Evolutionary conservation across 2,797 vertebrate species (phyloP).

Genomic region (Lepilemur ruficaudatus): DNA sequence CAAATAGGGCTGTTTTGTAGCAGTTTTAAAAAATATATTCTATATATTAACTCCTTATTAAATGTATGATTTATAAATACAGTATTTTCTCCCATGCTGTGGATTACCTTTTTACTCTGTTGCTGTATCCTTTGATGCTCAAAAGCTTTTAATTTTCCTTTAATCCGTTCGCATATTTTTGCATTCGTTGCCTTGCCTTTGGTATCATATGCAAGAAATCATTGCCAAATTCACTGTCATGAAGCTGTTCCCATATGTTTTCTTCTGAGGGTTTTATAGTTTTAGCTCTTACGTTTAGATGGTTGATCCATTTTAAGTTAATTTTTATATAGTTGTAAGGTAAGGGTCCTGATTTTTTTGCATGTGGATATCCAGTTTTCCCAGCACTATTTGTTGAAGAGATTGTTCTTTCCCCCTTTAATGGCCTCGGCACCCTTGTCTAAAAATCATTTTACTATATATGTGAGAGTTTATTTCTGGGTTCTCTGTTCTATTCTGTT

Average conservation of each 20-base stretch:
- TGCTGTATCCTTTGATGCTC: neutral
- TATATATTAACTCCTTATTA: neutral
- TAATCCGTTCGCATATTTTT: neutral
- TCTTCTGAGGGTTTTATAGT: neutral
- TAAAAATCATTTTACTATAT: neutral
- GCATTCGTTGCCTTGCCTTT: neutral
- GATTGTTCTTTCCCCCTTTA: neutral
- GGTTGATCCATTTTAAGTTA: neutral
- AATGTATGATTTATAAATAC: neutral
- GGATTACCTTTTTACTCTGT: neutral
- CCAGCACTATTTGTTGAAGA: neutral
- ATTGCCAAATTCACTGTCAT: neutral
- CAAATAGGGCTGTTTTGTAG: neutral
- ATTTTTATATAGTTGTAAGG: constrained; percentile 7
- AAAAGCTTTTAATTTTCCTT: neutral
- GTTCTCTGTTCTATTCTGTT: neutral
- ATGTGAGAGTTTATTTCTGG: neutral
- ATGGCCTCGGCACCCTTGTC: neutral
- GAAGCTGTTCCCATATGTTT: neutral
- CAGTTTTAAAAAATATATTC: neutral
- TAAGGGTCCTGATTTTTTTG: neutral
- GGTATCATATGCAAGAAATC: neutral
- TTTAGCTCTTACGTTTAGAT: neutral
- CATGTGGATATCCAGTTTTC: neutral
- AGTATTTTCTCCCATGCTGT: neutral